Evolutionary conservation across 2,797 vertebrate genomes (phyloP), one percentile per base, ranked within the genome.

Genomic region (Hozukius guyotensis): DNA sequence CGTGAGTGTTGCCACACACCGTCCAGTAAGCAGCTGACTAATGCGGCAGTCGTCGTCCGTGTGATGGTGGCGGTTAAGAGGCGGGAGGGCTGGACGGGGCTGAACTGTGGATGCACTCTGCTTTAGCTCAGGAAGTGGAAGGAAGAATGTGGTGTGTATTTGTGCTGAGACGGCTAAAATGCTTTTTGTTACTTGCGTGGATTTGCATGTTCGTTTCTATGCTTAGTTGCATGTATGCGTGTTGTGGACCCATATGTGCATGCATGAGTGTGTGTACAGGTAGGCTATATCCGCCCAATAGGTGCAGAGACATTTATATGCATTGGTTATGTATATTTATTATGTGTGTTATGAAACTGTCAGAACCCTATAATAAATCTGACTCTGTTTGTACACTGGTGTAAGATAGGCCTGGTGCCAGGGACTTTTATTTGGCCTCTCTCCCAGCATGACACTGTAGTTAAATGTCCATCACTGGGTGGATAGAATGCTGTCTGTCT

Each of bases 51-150:
- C 8, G 55, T 27, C 20, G 29, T 65, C 72, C 25, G 68, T 14
- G 78, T 12, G 79, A 74, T 57, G 77, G 42, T 16, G 76, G 74
- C 8, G 34, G 70, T 34, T 34, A 13, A 24, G 80, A 70, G 69
- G 73, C 80, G 65, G 63, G 82, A 42, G 70, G 18, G 38, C 49
- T 52, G 49, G 20, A 52, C 8, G 2, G 49, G 49, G 38, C 63
- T 8, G 87, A 92, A 89, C 91, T 88, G 77, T 80, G 73, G 85
- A 78, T 91, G 92, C 85, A 83, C 91, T 79, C 78, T 38, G 77
- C 55, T 60, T 83, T 25, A 4, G 63, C 79, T 82, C 75, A 88
- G 93, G 92, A 90, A 88, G 87, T 78, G 72, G 84, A 88, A 80
- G 85, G 85, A 82, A 73, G 89, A 89, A 87, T 76, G 79, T 64